Conservation (phyloP, 2,113 vertebrate genomes). For the Brachyistius frenatus region DNA sequence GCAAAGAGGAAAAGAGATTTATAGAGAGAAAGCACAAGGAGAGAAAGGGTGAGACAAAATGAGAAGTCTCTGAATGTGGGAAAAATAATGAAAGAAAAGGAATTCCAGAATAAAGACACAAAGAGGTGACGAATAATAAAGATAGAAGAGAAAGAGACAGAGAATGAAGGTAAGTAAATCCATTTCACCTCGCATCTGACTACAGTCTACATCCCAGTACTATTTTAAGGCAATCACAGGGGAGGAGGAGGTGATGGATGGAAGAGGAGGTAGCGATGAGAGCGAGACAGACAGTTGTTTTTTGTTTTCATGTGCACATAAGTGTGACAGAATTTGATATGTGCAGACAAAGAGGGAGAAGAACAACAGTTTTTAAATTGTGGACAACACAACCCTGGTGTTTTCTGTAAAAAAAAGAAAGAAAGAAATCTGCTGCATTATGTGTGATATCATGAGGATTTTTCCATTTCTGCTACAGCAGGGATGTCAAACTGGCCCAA, state of each 20-base stretch:
- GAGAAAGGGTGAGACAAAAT: conserved; percentile 2
- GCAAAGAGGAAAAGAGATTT: not conserved
- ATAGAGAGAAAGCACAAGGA: not conserved
- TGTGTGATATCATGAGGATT: no score
- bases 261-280: conserved; percentile 29
- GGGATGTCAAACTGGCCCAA: no score
- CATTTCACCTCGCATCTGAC: conserved; percentile 46
- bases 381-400: no score
- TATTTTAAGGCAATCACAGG: conserved; percentile 58
- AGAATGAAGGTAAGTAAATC: conserved; percentile 44
- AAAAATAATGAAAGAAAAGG: conserved; percentile 19
- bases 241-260: conserved; percentile 43
- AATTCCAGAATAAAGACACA: conserved; percentile 18
- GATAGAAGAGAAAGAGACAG: conserved; percentile 13
- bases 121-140: conserved; percentile 8
- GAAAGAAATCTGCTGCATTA: no score
- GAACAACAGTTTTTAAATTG: no score
- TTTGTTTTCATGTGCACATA: not conserved
- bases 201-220: conserved; percentile 12
- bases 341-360: not conserved
- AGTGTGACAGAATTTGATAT: conserved; percentile 4
- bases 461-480: no score
- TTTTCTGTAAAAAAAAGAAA: no score
- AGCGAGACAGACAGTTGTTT: no score
- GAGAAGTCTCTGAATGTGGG: conserved; percentile 8